Base-by-base conservation (phyloP, 1,140 invertebrate species). In the Holotrichia oblita region DNA sequence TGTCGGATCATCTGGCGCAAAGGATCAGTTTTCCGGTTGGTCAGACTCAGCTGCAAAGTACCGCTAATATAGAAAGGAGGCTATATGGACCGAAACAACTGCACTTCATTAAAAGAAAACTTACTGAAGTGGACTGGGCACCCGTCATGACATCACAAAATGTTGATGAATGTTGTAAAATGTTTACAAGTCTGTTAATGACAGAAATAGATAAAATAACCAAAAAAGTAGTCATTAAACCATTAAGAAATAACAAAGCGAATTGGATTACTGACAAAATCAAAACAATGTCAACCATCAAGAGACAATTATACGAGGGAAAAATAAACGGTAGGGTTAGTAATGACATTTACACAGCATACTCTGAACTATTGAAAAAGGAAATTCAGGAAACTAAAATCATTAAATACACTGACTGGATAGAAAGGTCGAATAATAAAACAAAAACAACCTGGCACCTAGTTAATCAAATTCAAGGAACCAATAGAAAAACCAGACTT, bases 231-330 rank as follows among this genome's bases (percentile, higher is more conserved):
- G 34, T 24, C n/a, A 17, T 40, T 22, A 20, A 74, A 74, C 40
- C 14, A 14, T 40, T 9, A 74, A 40, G 24, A 74, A 34, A 27
- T 14, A 41, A 17, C 10, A 74, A 41, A 40, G 34, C 8, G 14
- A 20, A 69, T 24, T 74, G 73, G 73, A 40, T 74, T 14, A 74
- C 73, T 24, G 40, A 74, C 6, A 20, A 74, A 40, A 74, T 74
- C 12, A 27, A 20, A 41, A 74, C 10, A 24, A 74, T 40, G 40
- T 40, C 73, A 12, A 24, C 24, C 24, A 41, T 74, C 34, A 74
- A 74, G 34, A 40, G 73, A 41, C 73, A 74, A 10, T 20, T 74
- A 74, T 41, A 74, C 34, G 40, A 74, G 34, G 73, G 73, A n/a
- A 27, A 24, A 17, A n/a, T 40, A 27, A 41, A 27, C 40, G 73